Percentiles rank a stretch among this genome's conserved stretches.
Conservation (phyloP, 1,140 invertebrate genomes). For the Babylonia areolata region DNA sequence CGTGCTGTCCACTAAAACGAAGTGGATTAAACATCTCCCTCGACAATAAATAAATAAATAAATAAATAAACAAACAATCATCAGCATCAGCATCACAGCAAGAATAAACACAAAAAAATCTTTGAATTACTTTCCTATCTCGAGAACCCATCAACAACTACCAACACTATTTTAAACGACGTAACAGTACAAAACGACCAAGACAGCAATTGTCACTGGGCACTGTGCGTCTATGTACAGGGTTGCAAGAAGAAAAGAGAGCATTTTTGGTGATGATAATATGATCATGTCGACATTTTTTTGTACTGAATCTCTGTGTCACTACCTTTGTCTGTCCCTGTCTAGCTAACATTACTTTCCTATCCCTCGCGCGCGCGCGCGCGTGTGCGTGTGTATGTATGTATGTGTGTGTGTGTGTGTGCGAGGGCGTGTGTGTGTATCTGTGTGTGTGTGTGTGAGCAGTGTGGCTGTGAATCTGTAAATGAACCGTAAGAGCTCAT, state of each 20-base stretch:
- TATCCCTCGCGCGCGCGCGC: not conserved
- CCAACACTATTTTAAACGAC: not conserved
- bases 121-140: not conserved
- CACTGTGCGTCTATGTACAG: too few species aligned
- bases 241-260: not conserved
- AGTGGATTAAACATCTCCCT: too few species aligned
- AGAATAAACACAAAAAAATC: too few species aligned
- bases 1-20: too few species aligned
- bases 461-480: not conserved
- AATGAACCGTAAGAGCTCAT: too few species aligned
- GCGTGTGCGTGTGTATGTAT: not conserved
- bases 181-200: too few species aligned
- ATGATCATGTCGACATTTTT: not conserved
- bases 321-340: not conserved
- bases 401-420: not conserved
- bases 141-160: too few species aligned
- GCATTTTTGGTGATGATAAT: not conserved
- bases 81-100: not conserved
- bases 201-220: too few species aligned
- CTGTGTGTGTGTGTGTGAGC: not conserved
- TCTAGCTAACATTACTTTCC: not conserved
- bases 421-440: constrained; percentile 13
- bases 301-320: not conserved
- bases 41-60: not conserved
- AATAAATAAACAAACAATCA: not conserved